Percentiles rank a stretch among this genome's conserved stretches.
Conservation (phyloP, 2,113 vertebrate genomes). For the Anguilla japonica region DNA sequence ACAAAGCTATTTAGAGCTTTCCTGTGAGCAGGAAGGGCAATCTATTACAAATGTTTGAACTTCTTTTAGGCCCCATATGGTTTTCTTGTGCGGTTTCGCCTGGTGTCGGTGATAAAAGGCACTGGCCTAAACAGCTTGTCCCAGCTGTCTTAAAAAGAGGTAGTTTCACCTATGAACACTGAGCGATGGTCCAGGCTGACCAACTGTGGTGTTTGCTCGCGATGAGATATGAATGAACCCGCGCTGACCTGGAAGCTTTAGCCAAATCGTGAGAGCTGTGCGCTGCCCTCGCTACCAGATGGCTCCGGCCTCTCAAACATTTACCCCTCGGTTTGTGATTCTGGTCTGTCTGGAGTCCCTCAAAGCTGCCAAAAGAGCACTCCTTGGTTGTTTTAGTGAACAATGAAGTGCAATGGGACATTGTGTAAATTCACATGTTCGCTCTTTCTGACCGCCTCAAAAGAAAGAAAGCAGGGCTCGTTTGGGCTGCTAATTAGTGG, state of each 20-base stretch:
- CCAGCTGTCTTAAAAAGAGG: constrained; percentile 46
- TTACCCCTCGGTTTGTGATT: constrained; percentile 49
- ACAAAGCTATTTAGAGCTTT: constrained; percentile 45
- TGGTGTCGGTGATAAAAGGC: background rate
- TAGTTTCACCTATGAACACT: constrained; percentile 42
- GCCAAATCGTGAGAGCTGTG: constrained; percentile 36
- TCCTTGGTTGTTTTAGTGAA: constrained; percentile 50
- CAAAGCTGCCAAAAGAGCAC: constrained; percentile 51
- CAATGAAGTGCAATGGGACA: constrained; percentile 4
- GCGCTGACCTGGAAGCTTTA: background rate
- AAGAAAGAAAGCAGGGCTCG: background rate
- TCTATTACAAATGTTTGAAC: constrained; percentile 49
- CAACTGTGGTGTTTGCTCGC: constrained; percentile 32
- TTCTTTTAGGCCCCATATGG: constrained; percentile 45
- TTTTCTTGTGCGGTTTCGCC: constrained; percentile 50
- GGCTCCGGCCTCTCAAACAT: constrained; percentile 38
- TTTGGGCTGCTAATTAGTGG: constrained; percentile 4
- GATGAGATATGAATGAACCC: background rate
- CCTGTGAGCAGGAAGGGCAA: constrained; percentile 44
- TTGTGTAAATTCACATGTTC: background rate
- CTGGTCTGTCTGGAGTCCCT: constrained; percentile 44
- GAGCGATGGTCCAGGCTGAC: constrained; percentile 32
- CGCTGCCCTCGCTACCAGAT: constrained; percentile 35
- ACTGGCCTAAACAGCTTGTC: background rate
- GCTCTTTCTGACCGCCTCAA: background rate